Evolutionary conservation across 2,797 vertebrate genomes (phyloP).

Genomic region (Sus cebifrons): DNA sequence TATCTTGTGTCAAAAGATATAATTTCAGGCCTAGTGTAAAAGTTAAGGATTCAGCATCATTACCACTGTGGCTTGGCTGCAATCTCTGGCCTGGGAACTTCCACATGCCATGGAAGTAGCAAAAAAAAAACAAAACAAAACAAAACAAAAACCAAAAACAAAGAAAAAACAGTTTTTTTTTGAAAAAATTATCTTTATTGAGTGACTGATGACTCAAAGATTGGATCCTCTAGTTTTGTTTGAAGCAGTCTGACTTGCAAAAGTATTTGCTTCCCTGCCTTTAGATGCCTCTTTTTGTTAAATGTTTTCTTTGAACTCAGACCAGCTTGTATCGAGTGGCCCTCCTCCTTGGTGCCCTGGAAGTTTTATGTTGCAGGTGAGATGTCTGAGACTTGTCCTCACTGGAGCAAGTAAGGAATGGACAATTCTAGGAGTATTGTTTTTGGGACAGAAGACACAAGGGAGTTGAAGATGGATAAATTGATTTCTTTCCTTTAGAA

Average conservation of each 20-base stretch:
- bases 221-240: slow-evolving; percentile 29
- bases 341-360: neutral
- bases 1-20: neutral
- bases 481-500: slow-evolving; percentile 27
- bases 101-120: too few relatives aligned
- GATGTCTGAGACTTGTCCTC: neutral
- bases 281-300: slow-evolving; percentile 25
- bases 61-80: too few relatives aligned
- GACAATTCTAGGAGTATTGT: neutral
- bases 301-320: neutral
- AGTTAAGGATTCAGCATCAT: neutral
- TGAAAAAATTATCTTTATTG: neutral
- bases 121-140: too few relatives aligned
- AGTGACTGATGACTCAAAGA: neutral
- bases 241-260: neutral
- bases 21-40: slow-evolving; percentile 44
- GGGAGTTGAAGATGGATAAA: neutral
- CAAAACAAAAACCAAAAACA: too few relatives aligned
- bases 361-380: neutral
- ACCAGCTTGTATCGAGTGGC: neutral
- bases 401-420: slow-evolving; percentile 2
- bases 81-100: too few relatives aligned
- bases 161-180: too few relatives aligned
- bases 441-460: neutral
- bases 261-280: slow-evolving; percentile 8